Conservation (phyloP, 2,797 vertebrate genomes). For the Acrocephalus scirpaceus region DNA sequence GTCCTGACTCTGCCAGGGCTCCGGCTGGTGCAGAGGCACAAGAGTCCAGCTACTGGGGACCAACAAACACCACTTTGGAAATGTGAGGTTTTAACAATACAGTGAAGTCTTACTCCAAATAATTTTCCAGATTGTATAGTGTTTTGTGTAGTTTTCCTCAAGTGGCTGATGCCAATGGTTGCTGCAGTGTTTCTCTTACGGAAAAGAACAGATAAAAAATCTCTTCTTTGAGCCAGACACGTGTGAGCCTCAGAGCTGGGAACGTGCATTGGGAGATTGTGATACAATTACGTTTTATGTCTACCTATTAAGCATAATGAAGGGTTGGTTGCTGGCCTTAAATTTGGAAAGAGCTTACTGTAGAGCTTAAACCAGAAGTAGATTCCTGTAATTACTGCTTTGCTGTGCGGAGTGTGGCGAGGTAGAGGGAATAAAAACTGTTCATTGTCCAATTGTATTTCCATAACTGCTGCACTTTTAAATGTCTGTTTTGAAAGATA, state of each 20-base stretch:
- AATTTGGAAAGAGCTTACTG: slow-evolving; percentile 68
- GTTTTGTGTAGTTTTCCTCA: neutral
- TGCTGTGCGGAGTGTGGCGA: neutral
- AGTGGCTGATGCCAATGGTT: neutral
- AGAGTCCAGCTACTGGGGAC: neutral
- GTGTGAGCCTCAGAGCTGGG: slow-evolving; percentile 24
- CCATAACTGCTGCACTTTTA: slow-evolving; percentile 17
- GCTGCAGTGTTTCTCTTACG: neutral
- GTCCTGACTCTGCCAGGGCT: neutral
- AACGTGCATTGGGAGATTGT: slow-evolving; percentile 8
- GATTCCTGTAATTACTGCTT: slow-evolving; percentile 65
- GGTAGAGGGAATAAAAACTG: slow-evolving; percentile 49
- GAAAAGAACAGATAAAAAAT: neutral
- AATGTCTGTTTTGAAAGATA: slow-evolving; percentile 36
- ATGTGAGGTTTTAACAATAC: neutral
- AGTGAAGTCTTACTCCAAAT: neutral
- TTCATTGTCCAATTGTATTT: slow-evolving; percentile 44
- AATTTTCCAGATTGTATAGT: neutral
- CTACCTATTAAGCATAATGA: slow-evolving; percentile 70
- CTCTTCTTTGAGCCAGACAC: slow-evolving; percentile 1
- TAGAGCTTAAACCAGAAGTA: slow-evolving; percentile 66
- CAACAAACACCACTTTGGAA: neutral
- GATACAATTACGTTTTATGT: slow-evolving; percentile 69
- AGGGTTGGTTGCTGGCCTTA: slow-evolving; percentile 69
- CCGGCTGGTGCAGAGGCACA: neutral